Conservation (phyloP, 2,797 vertebrate genomes). For the Lagothrix lagotricha region DNA sequence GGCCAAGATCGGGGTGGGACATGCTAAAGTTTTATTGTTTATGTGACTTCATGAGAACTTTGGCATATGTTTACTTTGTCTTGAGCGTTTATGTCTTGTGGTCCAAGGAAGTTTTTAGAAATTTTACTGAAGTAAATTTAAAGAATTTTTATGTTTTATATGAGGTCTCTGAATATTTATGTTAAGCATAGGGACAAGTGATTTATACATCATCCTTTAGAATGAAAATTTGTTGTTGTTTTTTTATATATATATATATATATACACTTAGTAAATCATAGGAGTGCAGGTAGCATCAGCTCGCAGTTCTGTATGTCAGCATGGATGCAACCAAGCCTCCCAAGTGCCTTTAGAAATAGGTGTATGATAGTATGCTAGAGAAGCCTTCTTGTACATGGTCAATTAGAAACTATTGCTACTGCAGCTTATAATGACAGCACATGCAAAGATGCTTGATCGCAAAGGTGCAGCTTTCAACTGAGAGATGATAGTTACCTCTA, state of each 20-base stretch:
- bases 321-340: background rate
- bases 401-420: background rate
- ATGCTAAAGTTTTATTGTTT: background rate
- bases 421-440: background rate
- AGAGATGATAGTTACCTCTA: background rate
- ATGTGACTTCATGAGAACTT: constrained; percentile 50
- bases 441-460: background rate
- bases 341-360: background rate
- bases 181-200: background rate
- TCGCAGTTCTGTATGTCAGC: background rate
- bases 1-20: background rate
- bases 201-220: background rate
- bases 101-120: background rate
- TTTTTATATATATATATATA: background rate
- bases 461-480: background rate
- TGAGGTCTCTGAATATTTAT: constrained; percentile 38
- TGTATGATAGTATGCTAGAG: background rate
- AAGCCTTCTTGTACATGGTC: background rate
- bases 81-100: constrained; percentile 32
- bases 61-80: constrained; percentile 30
- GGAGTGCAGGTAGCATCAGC: background rate
- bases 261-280: background rate
- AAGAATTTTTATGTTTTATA: constrained; percentile 1
- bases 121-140: constrained; percentile 30
- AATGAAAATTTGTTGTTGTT: background rate